These are phyloP conservation scores for Tachystola acroxantha DNA, from an alignment of 2,888 invertebrate genomes.

Conservation along the genomic window DNA sequence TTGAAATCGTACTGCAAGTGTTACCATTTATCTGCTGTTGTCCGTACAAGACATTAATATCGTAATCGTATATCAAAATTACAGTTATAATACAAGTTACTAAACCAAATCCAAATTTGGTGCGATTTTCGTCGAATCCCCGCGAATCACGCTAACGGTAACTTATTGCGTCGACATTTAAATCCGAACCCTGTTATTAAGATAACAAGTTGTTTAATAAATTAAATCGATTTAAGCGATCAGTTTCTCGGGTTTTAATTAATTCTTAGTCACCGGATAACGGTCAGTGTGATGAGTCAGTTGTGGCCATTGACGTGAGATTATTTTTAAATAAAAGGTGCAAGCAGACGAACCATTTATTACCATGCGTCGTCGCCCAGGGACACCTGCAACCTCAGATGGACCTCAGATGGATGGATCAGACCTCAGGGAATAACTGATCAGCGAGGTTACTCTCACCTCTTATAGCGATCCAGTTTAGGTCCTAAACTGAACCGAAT, in stretches of 20 bases:
- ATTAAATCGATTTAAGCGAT: conserved; percentile 32
- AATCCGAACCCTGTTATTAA: conserved; percentile 33
- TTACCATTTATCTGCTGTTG: too few species aligned
- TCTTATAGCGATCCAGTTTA: too few species aligned
- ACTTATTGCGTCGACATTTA: conserved; percentile 11
- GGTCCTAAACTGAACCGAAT: too few species aligned
- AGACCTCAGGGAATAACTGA: too few species aligned
- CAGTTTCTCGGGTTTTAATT: conserved; percentile 58
- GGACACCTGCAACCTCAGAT: too few species aligned
- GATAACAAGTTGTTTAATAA: conserved; percentile 30
- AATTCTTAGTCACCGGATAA: conserved; percentile 71
- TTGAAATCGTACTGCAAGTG: too few species aligned
- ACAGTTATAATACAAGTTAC: conserved; percentile 36
- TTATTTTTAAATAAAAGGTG: too few species aligned
- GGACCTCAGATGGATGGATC: too few species aligned
- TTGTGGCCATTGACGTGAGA: conserved; percentile 27
- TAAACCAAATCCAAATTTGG: conserved; percentile 62
- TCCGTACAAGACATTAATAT: too few species aligned
- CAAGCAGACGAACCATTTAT: too few species aligned
- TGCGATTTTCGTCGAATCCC: conserved; percentile 47
- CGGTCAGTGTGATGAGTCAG: conserved; percentile 57
- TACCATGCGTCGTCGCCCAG: too few species aligned
- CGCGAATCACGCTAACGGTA: conserved; percentile 50
- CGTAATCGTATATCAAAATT: conserved; percentile 26
- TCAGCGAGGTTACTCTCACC: too few species aligned